Conservation (phyloP, 2,888 invertebrate genomes). For the Ephialtes manifestator region DNA sequence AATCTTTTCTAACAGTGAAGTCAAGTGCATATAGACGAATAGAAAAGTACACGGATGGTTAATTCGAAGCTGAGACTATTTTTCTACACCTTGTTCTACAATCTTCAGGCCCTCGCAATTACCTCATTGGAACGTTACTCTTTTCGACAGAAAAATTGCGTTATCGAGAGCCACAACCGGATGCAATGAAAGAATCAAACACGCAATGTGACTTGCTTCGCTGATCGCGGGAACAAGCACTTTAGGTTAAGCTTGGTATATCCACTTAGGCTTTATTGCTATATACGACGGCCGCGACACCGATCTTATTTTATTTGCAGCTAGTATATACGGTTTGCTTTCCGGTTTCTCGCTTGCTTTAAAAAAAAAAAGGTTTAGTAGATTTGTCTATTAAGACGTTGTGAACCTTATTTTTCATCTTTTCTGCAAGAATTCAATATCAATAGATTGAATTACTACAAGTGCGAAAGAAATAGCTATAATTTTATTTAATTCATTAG, state of each 20-base stretch:
- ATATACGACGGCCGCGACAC: not conserved
- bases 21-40: not conserved
- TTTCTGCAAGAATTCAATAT: too few relatives aligned
- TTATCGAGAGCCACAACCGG: conserved; percentile 5
- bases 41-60: not conserved
- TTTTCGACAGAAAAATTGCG: conserved; percentile 5
- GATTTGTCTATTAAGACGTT: not conserved
- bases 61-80: not conserved
- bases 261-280: conserved; percentile 9
- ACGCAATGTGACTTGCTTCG: conserved; percentile 20
- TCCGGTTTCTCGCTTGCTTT: conserved; percentile 1
- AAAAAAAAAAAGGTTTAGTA: not conserved
- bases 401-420: not conserved
- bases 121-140: not conserved
- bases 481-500: not conserved
- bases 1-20: too few relatives aligned
- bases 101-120: not conserved
- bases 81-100: not conserved
- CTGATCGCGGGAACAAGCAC: not conserved
- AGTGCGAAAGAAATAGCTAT: not conserved
- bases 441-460: too few relatives aligned
- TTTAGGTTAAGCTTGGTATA: not conserved
- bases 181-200: conserved; percentile 9
- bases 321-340: not conserved
- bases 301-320: conserved; percentile 9